phyloP scores from a whole-genome alignment of 2,797 vertebrate genomes.

The Loriculus beryllinus region DNA sequence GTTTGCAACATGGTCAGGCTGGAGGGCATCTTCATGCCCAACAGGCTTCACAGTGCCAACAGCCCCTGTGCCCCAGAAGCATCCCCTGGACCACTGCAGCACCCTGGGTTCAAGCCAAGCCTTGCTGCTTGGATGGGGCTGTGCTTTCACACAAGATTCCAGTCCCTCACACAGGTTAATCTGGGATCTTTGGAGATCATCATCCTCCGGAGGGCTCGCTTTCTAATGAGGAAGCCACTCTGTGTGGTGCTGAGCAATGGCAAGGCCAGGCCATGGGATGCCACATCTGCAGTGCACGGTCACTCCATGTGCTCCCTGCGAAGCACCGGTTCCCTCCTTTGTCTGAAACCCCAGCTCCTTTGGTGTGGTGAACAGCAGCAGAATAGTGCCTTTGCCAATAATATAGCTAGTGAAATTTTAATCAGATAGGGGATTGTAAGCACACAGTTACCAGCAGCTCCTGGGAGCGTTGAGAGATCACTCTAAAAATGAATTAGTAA shows the following conservation, averaged over 20 bases:
- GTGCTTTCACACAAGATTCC: background rate
- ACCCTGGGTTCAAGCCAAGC: background rate
- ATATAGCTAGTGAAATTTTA: slow-evolving; percentile 73
- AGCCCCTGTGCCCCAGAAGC: no score
- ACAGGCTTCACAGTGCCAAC: background rate
- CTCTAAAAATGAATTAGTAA: slow-evolving; percentile 72
- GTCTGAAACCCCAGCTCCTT: background rate
- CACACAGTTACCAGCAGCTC: slow-evolving; percentile 44
- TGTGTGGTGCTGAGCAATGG: background rate
- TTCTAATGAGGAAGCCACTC: background rate
- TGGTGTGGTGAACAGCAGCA: background rate
- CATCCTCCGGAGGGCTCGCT: accelerated
- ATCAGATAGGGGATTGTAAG: slow-evolving; percentile 65
- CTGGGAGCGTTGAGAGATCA: slow-evolving; percentile 51
- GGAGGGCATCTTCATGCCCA: background rate
- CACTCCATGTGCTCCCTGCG: background rate
- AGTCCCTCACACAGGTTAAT: background rate
- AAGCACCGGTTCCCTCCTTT: background rate
- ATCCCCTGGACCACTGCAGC: background rate
- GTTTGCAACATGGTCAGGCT: background rate
- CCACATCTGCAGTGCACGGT: accelerated
- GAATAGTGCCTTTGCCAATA: slow-evolving; percentile 68
- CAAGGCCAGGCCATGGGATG: background rate
- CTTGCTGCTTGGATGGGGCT: background rate
- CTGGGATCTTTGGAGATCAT: background rate